Base-by-base conservation (phyloP, 2,888 invertebrate species). In the Nycteola revayana region DNA sequence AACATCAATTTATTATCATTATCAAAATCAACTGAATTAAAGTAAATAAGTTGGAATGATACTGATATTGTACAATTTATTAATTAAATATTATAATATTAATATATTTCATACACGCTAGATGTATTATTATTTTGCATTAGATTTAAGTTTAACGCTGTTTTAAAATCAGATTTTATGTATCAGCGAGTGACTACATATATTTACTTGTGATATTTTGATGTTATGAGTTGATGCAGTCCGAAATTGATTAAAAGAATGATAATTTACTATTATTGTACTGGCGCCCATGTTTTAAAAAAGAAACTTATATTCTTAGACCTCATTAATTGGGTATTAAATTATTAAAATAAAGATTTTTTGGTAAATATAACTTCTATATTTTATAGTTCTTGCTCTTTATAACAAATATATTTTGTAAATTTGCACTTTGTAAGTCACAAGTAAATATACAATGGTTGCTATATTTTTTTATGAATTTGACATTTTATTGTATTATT, bases 11-110 rank as follows among this genome's bases (percentile, higher is more conserved):
- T 21, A 2, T 21, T n/a, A 21, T 7, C 21, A 21, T 7, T 21
- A 3, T 41, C 39, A 47, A 33, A 47, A 30, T 49, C 6, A 31
- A 49, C 41, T n/a, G n/a, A 32, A 40, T 28, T 37, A 30, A 18
- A 11, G 18, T 53, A 52, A 49, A 57, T 55, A 55, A 55, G 56
- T 60, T 72, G 59, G 67, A 63, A 68, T 65, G 68, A 75, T 73
- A 71, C 73, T 75, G 77, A 75, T 78, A 76, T 78, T 85, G 84
- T 86, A 84, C 83, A 84, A 86, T 81, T 69, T 63, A 63, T 66
- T 57, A 69, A 64, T 69, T 30, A 49, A 49, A 60, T 53, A 56
- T 46, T 48, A 51, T 55, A 42, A 42, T 70, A 68, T 69, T 79
- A 80, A 81, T 76, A 78, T 80, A 81, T 79, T 76, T 73, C 74